phyloP scores from a whole-genome alignment of 2,797 vertebrate genomes.

The Apodemus agrarius region DNA sequence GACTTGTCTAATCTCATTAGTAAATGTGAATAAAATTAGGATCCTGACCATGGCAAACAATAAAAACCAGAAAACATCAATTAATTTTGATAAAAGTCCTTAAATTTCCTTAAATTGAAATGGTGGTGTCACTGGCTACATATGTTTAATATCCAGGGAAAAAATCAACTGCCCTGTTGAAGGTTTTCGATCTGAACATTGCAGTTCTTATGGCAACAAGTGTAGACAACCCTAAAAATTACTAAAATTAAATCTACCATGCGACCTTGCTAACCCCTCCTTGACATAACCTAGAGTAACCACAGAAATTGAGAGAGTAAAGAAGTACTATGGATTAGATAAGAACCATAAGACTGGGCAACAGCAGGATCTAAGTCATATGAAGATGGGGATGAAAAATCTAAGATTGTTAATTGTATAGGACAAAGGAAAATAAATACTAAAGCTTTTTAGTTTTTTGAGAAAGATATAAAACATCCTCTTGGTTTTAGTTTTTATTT shows the following conservation, averaged over 20 bases:
- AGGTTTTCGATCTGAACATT: not conserved
- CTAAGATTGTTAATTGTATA: not conserved
- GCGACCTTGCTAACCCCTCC: not conserved
- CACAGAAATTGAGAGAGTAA: not conserved
- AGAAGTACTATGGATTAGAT: too few species aligned
- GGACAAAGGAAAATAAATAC: not conserved
- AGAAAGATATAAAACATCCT: not conserved
- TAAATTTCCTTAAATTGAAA: not conserved
- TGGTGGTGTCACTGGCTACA: not conserved
- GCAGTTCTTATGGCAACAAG: accelerated
- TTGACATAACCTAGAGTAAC: not conserved
- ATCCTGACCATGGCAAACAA: too few species aligned
- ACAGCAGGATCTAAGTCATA: not conserved
- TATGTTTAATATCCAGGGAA: not conserved
- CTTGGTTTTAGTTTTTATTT: not conserved
- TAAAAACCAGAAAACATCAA: too few species aligned
- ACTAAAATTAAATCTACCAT: too few species aligned
- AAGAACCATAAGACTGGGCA: not conserved
- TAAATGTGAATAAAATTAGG: not conserved
- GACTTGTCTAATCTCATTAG: not conserved
- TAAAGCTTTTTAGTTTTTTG: not conserved
- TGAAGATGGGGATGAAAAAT: not conserved
- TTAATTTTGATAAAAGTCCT: too few species aligned
- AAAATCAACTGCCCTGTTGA: not conserved
- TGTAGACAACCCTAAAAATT: not conserved